Evolutionary conservation across 2,888 invertebrate species (phyloP), one percentile per base, ranked within the genome.

Genomic region (Agrochola litura): DNA sequence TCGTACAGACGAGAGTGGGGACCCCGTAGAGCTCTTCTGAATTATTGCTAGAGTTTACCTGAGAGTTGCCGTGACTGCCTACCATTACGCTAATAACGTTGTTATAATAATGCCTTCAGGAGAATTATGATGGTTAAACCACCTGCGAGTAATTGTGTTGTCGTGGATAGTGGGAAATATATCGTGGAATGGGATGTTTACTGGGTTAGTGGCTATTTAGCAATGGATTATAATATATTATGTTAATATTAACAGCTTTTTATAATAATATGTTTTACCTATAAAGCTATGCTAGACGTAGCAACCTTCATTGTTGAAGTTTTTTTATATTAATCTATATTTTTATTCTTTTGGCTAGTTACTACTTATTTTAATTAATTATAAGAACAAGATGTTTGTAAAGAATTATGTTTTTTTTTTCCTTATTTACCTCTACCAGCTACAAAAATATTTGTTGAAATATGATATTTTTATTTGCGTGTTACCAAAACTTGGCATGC

Each of bases 81-180:
- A 66, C 81, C 64, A 83, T 88, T 81, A 82, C 46, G 37, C n/a
- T 81, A 79, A 84, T 83, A 87, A 83, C 65, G 74, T 72, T 81
- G 61, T 80, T 83, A 83, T 79, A 54, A 82, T 79, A 77, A 85
- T 63, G 64, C 74, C 66, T 65, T 63, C 16, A 63, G 52, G 19
- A 68, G 68, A 81, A 75, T 85, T 83, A 78, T 77, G 69, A 76
- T 69, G 54, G 72, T n/a, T 61, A 56, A 80, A 82, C 66, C 75
- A 77, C 73, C 79, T 86, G 73, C 73, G 43, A 66, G 54, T 72
- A 85, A 78, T 77, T 79, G 58, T 73, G 66, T 70, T 86, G 68
- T 75, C 74, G 63, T 52, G 49, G 49, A 46, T 73, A 77, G 82
- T 81, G 25, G 66, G 61, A 73, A 77, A 77, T 74, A 54, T 73